These are phyloP conservation scores for Arenicola marina DNA, from an alignment of 2,888 invertebrate species.

Conservation along the genomic window DNA sequence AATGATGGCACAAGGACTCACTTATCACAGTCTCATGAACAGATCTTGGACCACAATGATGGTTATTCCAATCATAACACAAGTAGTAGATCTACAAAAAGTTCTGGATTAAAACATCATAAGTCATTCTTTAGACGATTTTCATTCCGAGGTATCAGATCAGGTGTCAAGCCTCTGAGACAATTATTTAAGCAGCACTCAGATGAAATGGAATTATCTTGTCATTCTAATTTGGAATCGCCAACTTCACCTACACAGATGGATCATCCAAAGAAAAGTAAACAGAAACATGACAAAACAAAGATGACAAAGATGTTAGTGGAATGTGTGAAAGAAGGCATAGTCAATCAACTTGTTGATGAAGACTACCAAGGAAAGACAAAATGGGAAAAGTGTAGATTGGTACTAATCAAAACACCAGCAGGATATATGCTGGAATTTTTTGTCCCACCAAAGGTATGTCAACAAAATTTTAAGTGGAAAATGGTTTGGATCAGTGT, in stretches of 20 bases:
- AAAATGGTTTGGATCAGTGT: too few relatives aligned
- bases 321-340: conserved; percentile 79
- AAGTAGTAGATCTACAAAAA: too few relatives aligned
- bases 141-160: conserved; percentile 78
- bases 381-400: conserved; percentile 91
- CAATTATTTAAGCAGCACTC: conserved; percentile 84
- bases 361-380: conserved; percentile 79
- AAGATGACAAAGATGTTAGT: conserved; percentile 31
- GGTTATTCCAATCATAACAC: too few relatives aligned
- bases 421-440: conserved; percentile 95
- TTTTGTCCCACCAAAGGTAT: conserved; percentile 88
- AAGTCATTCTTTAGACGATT: conserved; percentile 76
- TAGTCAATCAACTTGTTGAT: conserved; percentile 88
- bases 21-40: too few relatives aligned
- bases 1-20: too few relatives aligned
- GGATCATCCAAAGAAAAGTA: background rate
- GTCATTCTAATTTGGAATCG: conserved; percentile 24
- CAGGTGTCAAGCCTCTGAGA: conserved; percentile 68
- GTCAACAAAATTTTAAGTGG: too few relatives aligned
- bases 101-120: conserved; percentile 47
- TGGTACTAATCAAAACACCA: conserved; percentile 88
- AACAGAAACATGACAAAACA: conserved; percentile 7
- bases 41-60: background rate
- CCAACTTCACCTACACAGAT: conserved; percentile 17
- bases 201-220: conserved; percentile 76